Evolutionary conservation across 2,888 invertebrate genomes (phyloP), one percentile per base, ranked within the genome.

Genomic region (Conops quadrifasciatus): DNA sequence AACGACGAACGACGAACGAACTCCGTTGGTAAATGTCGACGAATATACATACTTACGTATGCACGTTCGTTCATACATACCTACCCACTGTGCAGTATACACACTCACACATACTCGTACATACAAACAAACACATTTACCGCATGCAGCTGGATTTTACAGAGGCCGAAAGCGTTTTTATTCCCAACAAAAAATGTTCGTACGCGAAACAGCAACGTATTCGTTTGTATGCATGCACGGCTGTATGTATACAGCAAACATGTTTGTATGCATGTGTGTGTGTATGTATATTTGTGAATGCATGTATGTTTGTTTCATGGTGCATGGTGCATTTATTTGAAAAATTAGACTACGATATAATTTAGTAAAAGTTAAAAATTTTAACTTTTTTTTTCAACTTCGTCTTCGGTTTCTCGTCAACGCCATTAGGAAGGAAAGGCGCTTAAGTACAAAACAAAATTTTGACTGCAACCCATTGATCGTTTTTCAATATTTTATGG

Each of bases 21-120:
- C 67, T 67, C 70, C 56, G 67, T 67, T 68, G 70, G 67, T 63
- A 59, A n/a, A n/a, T n/a, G 5, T 36, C 36, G 36, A 9, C 36
- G 9, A 4, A 7, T 7, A 9, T 62, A 66, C 65, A 71, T 65
- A 66, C 62, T 63, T 9, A 9, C 36, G 9, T 67, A 72, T 69
- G 65, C 62, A 58, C 71, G 15, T 30, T 51, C 36, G 9, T 36
- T 36, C 36, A 36, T 36, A 51, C 30, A 69, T 36, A 9, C 9
- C 4, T 9, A 36, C 36, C 4, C 36, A 36, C 9, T 36, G 36
- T 36, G 36, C 36, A n/a, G n/a, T n/a, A n/a, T n/a, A n/a, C n/a
- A n/a, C 63, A 24, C 49, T 26, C 45, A 24, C 21, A 36, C 49
- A 51, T 26, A 30, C 1, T 28, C 19, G 43, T 49, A 26, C 65